A percentile compares a stretch with the other conserved stretches of the same genome.
Evolutionary conservation across 2,797 vertebrate species (phyloP).

Genomic region (Semotilus atromaculatus): DNA sequence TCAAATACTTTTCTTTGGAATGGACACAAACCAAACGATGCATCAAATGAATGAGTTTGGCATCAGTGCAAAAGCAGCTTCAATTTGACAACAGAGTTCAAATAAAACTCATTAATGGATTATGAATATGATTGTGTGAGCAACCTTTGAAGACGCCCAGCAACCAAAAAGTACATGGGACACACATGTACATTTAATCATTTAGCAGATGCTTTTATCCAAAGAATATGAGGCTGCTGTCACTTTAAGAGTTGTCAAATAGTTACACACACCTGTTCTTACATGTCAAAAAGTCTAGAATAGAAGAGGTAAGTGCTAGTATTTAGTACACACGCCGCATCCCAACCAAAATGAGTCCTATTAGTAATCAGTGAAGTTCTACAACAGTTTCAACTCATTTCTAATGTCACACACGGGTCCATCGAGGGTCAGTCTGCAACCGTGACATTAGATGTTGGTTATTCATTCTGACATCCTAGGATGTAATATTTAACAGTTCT

Average conservation of each 20-base stretch:
- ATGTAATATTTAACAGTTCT: constrained; percentile 38
- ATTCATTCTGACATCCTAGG: constrained; percentile 3
- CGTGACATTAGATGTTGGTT: not conserved
- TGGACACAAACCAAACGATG: too few species aligned
- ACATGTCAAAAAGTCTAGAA: too few species aligned
- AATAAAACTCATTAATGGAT: not conserved
- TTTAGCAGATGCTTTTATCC: too few species aligned
- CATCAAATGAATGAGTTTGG: too few species aligned
- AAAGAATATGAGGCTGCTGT: too few species aligned
- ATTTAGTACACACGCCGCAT: not conserved
- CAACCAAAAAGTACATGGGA: not conserved
- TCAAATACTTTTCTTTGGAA: too few species aligned
- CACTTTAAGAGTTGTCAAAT: too few species aligned
- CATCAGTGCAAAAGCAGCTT: too few species aligned
- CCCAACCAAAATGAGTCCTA: not conserved
- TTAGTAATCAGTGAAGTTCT: not conserved
- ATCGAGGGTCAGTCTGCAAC: not conserved
- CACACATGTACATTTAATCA: too few species aligned
- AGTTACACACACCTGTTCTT: too few species aligned
- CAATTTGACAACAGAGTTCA: too few species aligned
- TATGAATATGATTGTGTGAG: not conserved
- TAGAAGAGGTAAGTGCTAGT: too few species aligned
- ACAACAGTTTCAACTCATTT: not conserved
- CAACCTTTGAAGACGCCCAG: not conserved
- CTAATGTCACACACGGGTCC: not conserved